Conservation (phyloP, 2,888 invertebrate genomes). For the Lumbricus terrestris region DNA sequence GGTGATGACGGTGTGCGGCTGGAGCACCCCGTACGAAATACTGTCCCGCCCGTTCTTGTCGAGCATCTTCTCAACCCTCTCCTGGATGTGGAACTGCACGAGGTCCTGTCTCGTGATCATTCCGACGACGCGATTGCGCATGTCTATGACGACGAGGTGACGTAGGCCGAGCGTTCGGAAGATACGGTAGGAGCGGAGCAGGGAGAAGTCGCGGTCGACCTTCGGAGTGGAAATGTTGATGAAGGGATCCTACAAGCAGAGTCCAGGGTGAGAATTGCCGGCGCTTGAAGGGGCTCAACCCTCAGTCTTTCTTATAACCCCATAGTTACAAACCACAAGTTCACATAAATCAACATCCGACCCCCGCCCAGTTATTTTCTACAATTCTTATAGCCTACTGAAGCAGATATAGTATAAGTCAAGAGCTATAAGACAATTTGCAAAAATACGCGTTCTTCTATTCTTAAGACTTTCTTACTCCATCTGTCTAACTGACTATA, state of each 20-base stretch:
- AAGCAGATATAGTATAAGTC: no score
- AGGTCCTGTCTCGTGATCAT: constrained; percentile 55
- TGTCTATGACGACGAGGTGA: constrained; percentile 50
- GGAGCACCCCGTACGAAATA: background rate
- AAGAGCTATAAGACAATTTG: no score
- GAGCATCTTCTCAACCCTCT: constrained; percentile 18
- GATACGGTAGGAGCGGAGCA: constrained; percentile 49
- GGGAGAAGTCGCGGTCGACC: constrained; percentile 47
- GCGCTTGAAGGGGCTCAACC: no score
- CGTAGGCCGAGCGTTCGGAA: constrained; percentile 53
- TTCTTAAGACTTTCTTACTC: no score
- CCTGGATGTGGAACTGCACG: constrained; percentile 44
- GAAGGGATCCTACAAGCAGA: constrained; percentile 41
- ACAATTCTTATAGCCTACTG: no score
- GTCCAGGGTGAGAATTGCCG: background rate
- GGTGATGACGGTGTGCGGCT: background rate
- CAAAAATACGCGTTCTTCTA: no score
- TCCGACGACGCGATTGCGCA: constrained; percentile 48
- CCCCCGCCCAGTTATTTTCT: no score
- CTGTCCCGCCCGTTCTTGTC: constrained; percentile 6
- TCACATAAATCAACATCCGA: no score
- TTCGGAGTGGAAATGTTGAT: constrained; percentile 50
- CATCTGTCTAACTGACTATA: no score
- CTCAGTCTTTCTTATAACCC: no score
- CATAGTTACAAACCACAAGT: no score